phyloP scores from a whole-genome alignment of 1,140 invertebrate species.

The Bombyx mandarina region DNA sequence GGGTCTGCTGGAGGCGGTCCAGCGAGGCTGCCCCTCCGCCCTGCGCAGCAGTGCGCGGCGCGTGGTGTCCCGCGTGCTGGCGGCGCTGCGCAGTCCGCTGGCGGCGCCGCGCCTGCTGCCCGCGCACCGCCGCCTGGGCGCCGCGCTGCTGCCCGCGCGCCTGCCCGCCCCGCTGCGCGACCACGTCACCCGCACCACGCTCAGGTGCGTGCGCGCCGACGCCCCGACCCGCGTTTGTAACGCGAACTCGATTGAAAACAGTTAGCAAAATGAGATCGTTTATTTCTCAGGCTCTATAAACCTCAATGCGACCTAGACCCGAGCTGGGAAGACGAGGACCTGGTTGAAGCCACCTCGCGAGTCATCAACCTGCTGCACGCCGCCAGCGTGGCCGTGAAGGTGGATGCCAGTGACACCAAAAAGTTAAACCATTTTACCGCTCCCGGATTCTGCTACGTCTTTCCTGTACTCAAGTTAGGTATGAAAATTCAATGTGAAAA shows the following conservation, averaged over 20 bases:
- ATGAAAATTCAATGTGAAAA: no score
- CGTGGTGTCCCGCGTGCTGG: constrained; percentile 75
- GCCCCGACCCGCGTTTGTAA: not conserved
- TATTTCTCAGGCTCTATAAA: constrained; percentile 70
- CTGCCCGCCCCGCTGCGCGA: constrained; percentile 59
- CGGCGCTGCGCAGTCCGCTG: constrained; percentile 77
- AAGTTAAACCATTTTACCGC: constrained; percentile 72
- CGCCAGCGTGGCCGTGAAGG: constrained; percentile 10
- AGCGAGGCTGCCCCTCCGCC: constrained; percentile 72
- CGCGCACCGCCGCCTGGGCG: constrained; percentile 74
- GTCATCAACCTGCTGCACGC: constrained; percentile 14
- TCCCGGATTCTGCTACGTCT: constrained; percentile 86
- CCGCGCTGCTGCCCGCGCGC: constrained; percentile 47
- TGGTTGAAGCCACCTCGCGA: constrained; percentile 70
- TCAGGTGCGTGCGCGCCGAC: constrained; percentile 27
- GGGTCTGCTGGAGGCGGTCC: constrained; percentile 75
- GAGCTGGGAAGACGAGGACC: constrained; percentile 83
- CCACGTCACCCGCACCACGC: constrained; percentile 50
- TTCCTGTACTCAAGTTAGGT: constrained; percentile 83
- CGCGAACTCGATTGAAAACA: no score
- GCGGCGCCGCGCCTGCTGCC: constrained; percentile 76
- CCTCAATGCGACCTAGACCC: constrained; percentile 84
- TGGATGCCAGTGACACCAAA: constrained; percentile 2
- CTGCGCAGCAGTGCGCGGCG: constrained; percentile 71
- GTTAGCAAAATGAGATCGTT: not conserved